These are phyloP conservation scores for Calliphora vomitoria DNA, from an alignment of 2,888 invertebrate genomes.

Conservation along the genomic window DNA sequence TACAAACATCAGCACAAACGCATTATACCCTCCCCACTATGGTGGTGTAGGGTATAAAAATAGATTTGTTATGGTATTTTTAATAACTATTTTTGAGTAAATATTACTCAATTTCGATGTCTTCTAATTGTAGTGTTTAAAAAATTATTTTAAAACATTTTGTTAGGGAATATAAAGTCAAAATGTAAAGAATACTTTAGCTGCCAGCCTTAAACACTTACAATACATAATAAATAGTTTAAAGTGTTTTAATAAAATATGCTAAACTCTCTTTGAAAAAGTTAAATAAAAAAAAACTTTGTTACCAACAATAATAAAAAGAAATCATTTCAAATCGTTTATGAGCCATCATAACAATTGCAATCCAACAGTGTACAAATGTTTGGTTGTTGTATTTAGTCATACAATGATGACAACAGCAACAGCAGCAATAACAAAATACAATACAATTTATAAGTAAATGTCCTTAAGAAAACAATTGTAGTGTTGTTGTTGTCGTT, in stretches of 20 bases:
- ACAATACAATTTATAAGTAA: slow-evolving; percentile 20
- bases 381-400: neutral
- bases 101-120: too few species aligned
- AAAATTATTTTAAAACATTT: too few species aligned
- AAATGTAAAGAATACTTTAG: neutral
- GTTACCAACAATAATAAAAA: slow-evolving; percentile 53
- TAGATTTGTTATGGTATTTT: too few species aligned
- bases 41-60: too few species aligned
- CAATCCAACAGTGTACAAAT: slow-evolving; percentile 7
- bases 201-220: neutral
- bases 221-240: slow-evolving; percentile 70
- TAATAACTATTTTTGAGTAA: too few species aligned
- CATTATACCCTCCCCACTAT: too few species aligned
- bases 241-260: slow-evolving; percentile 68
- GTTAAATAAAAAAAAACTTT: slow-evolving; percentile 45
- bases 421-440: slow-evolving; percentile 3
- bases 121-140: too few species aligned
- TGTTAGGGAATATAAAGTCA: neutral
- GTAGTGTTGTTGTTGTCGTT: slow-evolving; percentile 1
- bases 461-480: slow-evolving; percentile 40
- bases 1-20: too few species aligned
- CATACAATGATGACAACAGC: neutral
- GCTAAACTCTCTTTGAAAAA: slow-evolving; percentile 62
- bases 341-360: slow-evolving; percentile 62
- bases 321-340: slow-evolving; percentile 64